Evolutionary conservation across 2,797 vertebrate genomes (phyloP).

Genomic region (Macropodus opercularis): DNA sequence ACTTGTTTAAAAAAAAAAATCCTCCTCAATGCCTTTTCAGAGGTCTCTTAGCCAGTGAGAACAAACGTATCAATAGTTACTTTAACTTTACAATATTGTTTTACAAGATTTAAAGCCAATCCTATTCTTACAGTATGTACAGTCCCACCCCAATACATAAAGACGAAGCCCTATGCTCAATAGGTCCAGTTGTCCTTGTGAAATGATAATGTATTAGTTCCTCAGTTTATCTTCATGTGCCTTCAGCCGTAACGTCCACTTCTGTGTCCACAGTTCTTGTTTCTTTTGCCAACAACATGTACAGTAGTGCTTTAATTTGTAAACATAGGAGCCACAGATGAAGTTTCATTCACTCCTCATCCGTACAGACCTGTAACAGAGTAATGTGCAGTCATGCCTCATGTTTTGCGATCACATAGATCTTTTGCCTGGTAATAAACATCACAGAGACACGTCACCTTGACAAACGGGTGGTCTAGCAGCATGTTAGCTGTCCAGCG

Average conservation of each 20-base stretch:
- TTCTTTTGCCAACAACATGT: conserved; percentile 86
- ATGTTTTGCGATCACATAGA: not conserved
- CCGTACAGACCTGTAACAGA: conserved; percentile 92
- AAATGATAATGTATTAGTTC: conserved; percentile 74
- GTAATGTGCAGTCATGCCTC: not conserved
- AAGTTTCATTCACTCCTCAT: conserved; percentile 90
- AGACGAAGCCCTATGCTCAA: conserved; percentile 51
- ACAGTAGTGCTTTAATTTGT: conserved; percentile 91
- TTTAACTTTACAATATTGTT: conserved; percentile 86
- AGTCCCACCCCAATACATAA: conserved; percentile 64
- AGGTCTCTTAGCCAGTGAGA: conserved; percentile 70
- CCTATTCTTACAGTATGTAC: conserved; percentile 86
- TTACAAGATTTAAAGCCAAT: conserved; percentile 84
- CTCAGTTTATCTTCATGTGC: conserved; percentile 80
- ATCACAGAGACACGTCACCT: conserved; percentile 79
- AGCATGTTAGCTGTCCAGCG: conserved; percentile 97
- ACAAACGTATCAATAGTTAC: conserved; percentile 78
- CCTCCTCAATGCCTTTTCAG: conserved; percentile 71
- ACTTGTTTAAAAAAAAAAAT: conserved; percentile 47
- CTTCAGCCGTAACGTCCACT: conserved; percentile 60
- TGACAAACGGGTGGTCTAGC: conserved; percentile 97
- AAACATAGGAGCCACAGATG: conserved; percentile 73
- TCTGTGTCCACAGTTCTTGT: conserved; percentile 55
- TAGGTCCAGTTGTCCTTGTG: conserved; percentile 72
- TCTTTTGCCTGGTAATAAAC: not conserved